Evolutionary conservation across 2,888 invertebrate genomes (phyloP).

Genomic region (Drosophila rellima): DNA sequence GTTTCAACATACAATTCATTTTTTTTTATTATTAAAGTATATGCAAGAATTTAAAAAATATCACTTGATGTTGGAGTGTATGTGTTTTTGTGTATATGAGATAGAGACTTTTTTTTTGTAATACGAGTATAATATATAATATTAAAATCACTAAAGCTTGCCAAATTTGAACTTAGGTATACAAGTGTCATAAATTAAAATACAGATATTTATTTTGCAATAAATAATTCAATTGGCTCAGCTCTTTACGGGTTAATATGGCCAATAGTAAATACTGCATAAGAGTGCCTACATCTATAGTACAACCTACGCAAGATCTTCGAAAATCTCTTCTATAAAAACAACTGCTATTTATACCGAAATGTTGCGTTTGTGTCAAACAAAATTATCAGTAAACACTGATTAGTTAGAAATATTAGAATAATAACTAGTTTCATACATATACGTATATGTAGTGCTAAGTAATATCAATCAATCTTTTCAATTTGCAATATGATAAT

Average conservation of each 20-base stretch:
- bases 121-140: conserved; percentile 24
- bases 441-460: conserved; percentile 17
- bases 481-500: conserved; percentile 68
- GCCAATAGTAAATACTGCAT: conserved; percentile 59
- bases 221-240: conserved; percentile 18
- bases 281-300: conserved; percentile 35
- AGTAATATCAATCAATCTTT: conserved; percentile 69
- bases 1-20: conserved; percentile 1
- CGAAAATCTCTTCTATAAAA: conserved; percentile 40
- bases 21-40: conserved; percentile 48
- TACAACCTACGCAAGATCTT: conserved; percentile 63
- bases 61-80: conserved; percentile 67
- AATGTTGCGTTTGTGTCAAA: conserved; percentile 70
- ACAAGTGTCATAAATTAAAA: conserved; percentile 14
- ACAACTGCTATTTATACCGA: conserved; percentile 36
- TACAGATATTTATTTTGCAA: conserved; percentile 13
- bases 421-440: conserved; percentile 28
- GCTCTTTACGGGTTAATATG: conserved; percentile 56
- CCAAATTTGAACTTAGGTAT: conserved; percentile 38
- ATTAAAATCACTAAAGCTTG: conserved; percentile 52
- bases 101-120: conserved; percentile 28
- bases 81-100: conserved; percentile 31
- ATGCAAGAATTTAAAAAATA: conserved; percentile 70
- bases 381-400: conserved; percentile 53
- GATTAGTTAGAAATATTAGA: conserved; percentile 19